Evolutionary conservation across 2,888 invertebrate species (phyloP), one percentile per base, ranked within the genome.

Genomic region (Agriotes lineatus): DNA sequence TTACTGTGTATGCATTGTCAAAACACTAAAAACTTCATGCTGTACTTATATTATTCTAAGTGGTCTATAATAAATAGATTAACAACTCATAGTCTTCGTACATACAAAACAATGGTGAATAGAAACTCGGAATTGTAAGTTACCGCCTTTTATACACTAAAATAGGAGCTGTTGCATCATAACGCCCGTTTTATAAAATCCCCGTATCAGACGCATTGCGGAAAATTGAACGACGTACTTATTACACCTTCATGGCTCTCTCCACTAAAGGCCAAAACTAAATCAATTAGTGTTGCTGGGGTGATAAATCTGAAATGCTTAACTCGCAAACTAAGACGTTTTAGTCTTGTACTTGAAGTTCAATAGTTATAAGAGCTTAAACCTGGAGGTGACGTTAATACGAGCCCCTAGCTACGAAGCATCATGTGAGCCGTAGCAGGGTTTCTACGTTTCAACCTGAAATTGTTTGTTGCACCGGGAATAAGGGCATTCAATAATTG

Each of bases 261-360:
- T 48, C 48, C 10, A 9, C 48, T 48, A 12, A 22, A 20, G 48
- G 25, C 48, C n/a, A 48, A 48, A 48, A 48, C 48, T 48, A 48
- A 48, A 48, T 48, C 48, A 48, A 48, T 48, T 48, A 48, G 22
- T 22, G 48, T 48, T 48, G 20, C 48, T 22, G n/a, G 22, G 22
- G 48, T 12, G 48, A 48, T 48, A 48, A 48, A 48, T 48, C 48
- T 22, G 22, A 20, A 48, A 48, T 48, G 48, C 22, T 48, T 48
- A 48, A 22, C 48, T 48, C 48, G 12, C 25, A 48, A 48, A 48
- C 48, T 48, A 5, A 48, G 22, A 48, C 48, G 48, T 22, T 22
- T 22, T 44, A 18, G 19, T 44, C 44, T 44, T 44, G 44, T 44
- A 16, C 19, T 44, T 22, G n/a, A 12, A 48, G 22, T 48, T 48